These are phyloP conservation scores for Tetanocera ferruginea DNA, from an alignment of 2,888 invertebrate species.

Conservation along the genomic window DNA sequence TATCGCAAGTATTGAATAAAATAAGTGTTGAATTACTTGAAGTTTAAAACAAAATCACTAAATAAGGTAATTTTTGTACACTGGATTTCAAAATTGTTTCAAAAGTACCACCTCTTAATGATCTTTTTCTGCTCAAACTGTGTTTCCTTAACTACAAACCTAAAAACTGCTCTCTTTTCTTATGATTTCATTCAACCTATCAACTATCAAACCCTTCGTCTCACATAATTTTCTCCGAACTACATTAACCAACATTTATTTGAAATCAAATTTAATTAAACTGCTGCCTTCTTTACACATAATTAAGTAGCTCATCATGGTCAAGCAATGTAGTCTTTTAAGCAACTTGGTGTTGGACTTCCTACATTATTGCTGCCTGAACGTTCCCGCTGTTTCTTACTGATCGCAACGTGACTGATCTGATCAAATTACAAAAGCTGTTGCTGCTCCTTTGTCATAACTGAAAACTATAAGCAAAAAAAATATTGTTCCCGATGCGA, in stretches of 20 bases:
- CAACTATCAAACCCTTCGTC: neutral
- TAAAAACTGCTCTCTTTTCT: neutral
- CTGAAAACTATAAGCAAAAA: neutral
- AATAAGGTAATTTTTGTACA: too few species aligned
- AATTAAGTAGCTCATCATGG: slow-evolving; percentile 14
- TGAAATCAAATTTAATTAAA: slow-evolving; percentile 29
- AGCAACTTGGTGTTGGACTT: neutral
- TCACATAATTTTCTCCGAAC: neutral
- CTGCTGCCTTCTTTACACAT: slow-evolving; percentile 20
- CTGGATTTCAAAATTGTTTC: too few species aligned
- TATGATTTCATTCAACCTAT: neutral
- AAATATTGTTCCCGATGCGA: neutral
- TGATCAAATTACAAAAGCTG: slow-evolving; percentile 30
- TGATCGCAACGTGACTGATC: slow-evolving; percentile 26
- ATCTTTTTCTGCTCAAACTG: too few species aligned
- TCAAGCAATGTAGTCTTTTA: neutral
- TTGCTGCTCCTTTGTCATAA: neutral
- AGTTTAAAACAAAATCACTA: too few species aligned
- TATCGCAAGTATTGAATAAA: too few species aligned
- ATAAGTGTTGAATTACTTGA: too few species aligned
- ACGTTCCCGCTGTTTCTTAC: neutral
- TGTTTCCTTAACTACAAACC: too few species aligned
- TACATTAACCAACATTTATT: neutral
- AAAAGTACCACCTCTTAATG: too few species aligned
- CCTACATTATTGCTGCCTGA: neutral